These are phyloP conservation scores for Poeciliopsis presidionis DNA, from an alignment of 2,797 vertebrate species.

Conservation along the genomic window DNA sequence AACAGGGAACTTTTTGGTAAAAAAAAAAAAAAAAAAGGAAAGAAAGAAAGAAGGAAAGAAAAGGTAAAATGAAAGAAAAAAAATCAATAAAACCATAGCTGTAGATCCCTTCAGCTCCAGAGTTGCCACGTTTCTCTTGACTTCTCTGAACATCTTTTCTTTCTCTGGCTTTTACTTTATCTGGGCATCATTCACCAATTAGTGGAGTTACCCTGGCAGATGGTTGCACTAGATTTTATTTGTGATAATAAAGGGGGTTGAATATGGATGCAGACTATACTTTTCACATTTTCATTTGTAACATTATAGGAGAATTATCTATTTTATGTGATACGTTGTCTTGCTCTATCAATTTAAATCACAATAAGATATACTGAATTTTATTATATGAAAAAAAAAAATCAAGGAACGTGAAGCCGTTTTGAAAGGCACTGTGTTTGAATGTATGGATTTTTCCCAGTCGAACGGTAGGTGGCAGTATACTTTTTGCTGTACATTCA, in stretches of 20 bases:
- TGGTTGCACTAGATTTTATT: neutral
- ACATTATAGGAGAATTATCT: neutral
- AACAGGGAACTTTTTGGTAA: too few species aligned
- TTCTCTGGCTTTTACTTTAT: neutral
- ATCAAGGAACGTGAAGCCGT: neutral
- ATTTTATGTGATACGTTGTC: neutral
- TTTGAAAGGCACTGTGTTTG: neutral
- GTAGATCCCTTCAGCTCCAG: neutral
- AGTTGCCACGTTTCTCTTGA: neutral
- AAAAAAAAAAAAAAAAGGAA: too few species aligned
- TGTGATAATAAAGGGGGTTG: neutral
- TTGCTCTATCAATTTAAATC: neutral
- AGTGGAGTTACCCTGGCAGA: neutral
- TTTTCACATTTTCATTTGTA: neutral
- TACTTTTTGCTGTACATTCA: neutral
- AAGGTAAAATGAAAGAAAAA: too few species aligned
- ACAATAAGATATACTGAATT: neutral
- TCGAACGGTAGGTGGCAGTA: neutral
- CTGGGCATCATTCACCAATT: neutral
- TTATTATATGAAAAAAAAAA: neutral
- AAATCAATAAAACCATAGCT: neutral
- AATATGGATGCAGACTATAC: neutral
- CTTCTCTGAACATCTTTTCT: neutral
- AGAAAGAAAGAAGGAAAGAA: too few species aligned
- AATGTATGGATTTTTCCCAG: neutral